Evolutionary conservation across 2,797 vertebrate species (phyloP), one percentile per base, ranked within the genome.

Genomic region (Sitta carolinensis): DNA sequence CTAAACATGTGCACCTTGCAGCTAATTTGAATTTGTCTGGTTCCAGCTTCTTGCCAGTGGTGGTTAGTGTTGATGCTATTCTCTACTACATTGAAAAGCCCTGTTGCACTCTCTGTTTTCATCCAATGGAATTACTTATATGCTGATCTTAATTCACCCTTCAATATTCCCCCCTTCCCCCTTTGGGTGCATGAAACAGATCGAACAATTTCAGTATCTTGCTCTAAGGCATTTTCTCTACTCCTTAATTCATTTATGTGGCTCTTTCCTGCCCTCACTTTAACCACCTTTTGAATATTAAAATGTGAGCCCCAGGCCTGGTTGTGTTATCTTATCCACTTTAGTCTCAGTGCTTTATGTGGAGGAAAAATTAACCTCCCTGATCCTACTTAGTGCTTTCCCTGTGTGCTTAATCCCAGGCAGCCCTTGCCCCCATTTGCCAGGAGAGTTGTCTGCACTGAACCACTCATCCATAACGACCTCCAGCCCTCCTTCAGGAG

Each of bases 261-360:
- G 84, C 94, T 97, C 93, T 84, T 94, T 83, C 73, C 66, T 95
- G 84, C 89, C 87, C 90, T 93, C 82, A 55, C 48, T 90, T 95
- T 91, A 96, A 94, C 95, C 87, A 93, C 89, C 95, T 97, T 93
- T 88, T 97, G 94, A 96, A 95, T 96, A 97, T 95, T 95, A 95
- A 96, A 97, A 94, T 91, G 38, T 88, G n/a, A 95, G 83, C 95
- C 85, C 67, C 83, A 61, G 95, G 94, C 82, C 87, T 94, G 87
- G 67, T 84, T 89, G 51, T 78, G 82, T 94, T 96, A 94, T 95
- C 95, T 91, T 93, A 94, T 89, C 94, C 94, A 82, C 89, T 95
- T 92, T 43, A 86, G 83, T 93, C 83, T 94, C 87, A 47, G 45
- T 61, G 55, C 70, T 91, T 89, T 91, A 84, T 92, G 68, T 16